Percentiles rank a stretch among this genome's conserved stretches.
Evolutionary conservation across 2,888 invertebrate genomes (phyloP).

Genomic region (Heliconius hortense): DNA sequence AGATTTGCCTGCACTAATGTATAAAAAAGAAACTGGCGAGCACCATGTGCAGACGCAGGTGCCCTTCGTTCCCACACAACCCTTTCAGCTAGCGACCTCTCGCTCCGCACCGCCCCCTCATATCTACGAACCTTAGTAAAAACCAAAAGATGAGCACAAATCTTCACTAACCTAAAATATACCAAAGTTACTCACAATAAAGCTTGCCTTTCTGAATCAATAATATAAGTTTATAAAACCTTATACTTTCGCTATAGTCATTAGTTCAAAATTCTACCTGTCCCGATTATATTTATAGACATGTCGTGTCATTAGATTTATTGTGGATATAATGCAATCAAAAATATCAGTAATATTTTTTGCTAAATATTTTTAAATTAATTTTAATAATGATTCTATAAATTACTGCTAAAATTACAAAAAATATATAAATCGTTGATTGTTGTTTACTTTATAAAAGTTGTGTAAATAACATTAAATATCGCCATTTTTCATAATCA

Average conservation of each 20-base stretch:
- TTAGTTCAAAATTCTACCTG: conserved; percentile 80
- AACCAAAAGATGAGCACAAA: conserved; percentile 50
- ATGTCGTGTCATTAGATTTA: conserved; percentile 82
- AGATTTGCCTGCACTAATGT: conserved; percentile 74
- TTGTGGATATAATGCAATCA: conserved; percentile 80
- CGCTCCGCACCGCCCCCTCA: conserved; percentile 58
- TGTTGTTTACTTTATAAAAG: not conserved
- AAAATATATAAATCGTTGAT: not conserved
- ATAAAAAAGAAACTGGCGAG: conserved; percentile 73
- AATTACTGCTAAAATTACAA: not conserved
- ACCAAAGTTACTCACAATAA: conserved; percentile 37
- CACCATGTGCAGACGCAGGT: conserved; percentile 82
- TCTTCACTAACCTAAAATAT: conserved; percentile 46
- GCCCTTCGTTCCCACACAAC: conserved; percentile 83
- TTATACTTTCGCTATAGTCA: conserved; percentile 52
- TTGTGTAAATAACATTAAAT: not conserved
- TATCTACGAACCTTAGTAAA: conserved; percentile 63
- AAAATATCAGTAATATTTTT: conserved; percentile 60
- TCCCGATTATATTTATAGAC: conserved; percentile 78
- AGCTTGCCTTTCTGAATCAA: conserved; percentile 40
- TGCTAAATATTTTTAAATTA: not conserved
- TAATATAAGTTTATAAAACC: conserved; percentile 45
- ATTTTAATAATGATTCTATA: not conserved
- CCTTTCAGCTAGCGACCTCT: conserved; percentile 75
- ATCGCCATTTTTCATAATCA: not conserved